Evolutionary conservation across 2,888 invertebrate genomes (phyloP).

Genomic region (Tholera decimalis): DNA sequence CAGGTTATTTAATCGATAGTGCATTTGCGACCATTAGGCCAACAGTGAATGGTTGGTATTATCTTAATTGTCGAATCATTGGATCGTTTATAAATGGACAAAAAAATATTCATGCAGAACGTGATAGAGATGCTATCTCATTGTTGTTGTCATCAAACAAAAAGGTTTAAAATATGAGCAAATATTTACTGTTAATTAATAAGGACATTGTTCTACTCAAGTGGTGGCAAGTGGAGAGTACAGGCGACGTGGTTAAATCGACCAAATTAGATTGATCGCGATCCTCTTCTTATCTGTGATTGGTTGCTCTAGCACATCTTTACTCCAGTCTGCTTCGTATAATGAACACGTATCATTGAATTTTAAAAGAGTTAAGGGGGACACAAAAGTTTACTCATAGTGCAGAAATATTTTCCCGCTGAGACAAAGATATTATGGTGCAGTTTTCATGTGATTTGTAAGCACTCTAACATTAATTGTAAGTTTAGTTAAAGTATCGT

Average conservation of each 20-base stretch:
- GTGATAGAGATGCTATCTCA: slow-evolving; percentile 12
- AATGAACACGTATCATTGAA: too few species aligned
- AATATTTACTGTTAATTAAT: not conserved
- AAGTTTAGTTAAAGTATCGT: not conserved
- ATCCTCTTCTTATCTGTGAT: not conserved
- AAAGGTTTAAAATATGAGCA: not conserved
- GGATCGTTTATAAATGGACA: slow-evolving; percentile 43
- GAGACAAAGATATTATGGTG: not conserved
- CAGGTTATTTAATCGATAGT: slow-evolving; percentile 50
- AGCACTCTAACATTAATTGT: not conserved
- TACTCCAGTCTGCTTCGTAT: not conserved
- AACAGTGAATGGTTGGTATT: slow-evolving; percentile 59
- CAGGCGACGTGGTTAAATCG: not conserved
- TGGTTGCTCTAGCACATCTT: not conserved
- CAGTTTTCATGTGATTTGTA: not conserved
- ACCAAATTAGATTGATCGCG: not conserved
- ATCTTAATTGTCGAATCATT: slow-evolving; percentile 67
- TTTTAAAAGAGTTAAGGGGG: not conserved
- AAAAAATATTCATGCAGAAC: slow-evolving; percentile 38
- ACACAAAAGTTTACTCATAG: not conserved
- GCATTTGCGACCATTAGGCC: slow-evolving; percentile 57
- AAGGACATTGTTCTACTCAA: not conserved
- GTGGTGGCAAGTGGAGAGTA: not conserved
- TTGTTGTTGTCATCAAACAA: not conserved
- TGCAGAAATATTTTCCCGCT: not conserved